Evolutionary conservation across 2,113 vertebrate species (phyloP).

Genomic region (Sprattus sprattus): DNA sequence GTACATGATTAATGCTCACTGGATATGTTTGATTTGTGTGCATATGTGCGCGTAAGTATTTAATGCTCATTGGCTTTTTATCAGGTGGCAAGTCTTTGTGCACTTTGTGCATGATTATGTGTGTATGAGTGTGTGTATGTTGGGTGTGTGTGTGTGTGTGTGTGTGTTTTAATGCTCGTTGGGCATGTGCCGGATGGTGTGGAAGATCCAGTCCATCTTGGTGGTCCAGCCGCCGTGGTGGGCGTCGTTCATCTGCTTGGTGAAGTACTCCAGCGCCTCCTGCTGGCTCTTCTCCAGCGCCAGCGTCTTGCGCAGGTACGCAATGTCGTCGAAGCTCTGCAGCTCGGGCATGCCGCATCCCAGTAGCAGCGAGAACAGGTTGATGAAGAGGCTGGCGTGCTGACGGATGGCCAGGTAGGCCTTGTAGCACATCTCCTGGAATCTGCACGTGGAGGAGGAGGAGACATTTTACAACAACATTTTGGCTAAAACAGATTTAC

Average conservation of each 20-base stretch:
- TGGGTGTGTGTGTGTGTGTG: neutral
- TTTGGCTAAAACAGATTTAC: no score
- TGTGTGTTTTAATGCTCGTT: conserved; percentile 55
- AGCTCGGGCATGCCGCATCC: conserved; percentile 67
- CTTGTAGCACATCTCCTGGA: conserved; percentile 71
- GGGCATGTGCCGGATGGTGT: conserved; percentile 77
- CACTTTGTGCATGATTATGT: neutral
- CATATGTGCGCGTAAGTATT: neutral
- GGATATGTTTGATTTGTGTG: conserved; percentile 1
- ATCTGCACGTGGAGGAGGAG: conserved; percentile 40
- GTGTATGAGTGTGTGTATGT: neutral
- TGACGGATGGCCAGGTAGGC: conserved; percentile 68
- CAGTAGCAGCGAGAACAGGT: conserved; percentile 68
- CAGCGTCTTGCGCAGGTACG: conserved; percentile 67
- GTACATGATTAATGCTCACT: neutral
- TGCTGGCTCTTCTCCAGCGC: conserved; percentile 68
- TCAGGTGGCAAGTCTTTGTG: neutral
- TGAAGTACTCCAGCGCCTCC: conserved; percentile 77
- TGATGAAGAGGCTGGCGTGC: conserved; percentile 67
- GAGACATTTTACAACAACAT: neutral
- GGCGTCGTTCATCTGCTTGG: conserved; percentile 79
- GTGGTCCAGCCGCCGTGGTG: conserved; percentile 79
- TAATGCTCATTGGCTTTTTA: neutral
- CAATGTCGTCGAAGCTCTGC: conserved; percentile 66
- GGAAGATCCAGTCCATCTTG: conserved; percentile 82